These are phyloP conservation scores for Idaea straminata DNA, from an alignment of 2,888 invertebrate species.

Conservation along the genomic window DNA sequence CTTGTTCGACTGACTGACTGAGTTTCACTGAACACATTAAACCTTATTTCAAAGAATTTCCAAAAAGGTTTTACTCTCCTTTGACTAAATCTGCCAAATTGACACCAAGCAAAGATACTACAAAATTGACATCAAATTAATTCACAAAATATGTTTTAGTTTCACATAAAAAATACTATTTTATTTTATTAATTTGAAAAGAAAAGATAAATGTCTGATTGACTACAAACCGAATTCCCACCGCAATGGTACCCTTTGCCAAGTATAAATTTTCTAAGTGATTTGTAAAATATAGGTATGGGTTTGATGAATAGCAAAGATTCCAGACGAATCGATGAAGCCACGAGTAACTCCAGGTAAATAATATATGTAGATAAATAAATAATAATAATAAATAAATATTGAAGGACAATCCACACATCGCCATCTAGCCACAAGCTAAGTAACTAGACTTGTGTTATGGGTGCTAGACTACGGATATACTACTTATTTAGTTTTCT, in stretches of 20 bases:
- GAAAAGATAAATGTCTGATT: neutral
- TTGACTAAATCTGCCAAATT: neutral
- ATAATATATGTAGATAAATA: neutral
- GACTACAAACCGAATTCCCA: neutral
- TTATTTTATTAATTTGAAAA: neutral
- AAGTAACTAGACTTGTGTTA: too few species aligned
- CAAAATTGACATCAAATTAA: neutral
- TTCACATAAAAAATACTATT: neutral
- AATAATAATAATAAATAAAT: too few species aligned
- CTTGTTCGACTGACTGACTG: too few species aligned
- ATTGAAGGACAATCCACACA: too few species aligned
- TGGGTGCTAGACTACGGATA: too few species aligned
- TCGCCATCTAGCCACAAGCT: too few species aligned
- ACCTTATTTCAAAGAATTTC: too few species aligned
- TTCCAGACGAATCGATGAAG: slow-evolving; percentile 48
- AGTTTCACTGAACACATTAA: too few species aligned
- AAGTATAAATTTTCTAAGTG: neutral
- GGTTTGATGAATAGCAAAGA: slow-evolving; percentile 48
- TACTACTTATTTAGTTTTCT: too few species aligned
- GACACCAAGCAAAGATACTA: neutral
- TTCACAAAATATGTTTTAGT: neutral
- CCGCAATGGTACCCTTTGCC: neutral
- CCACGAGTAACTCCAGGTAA: slow-evolving; percentile 64
- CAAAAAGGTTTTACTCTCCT: neutral
- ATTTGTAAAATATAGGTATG: slow-evolving; percentile 32